These are phyloP conservation scores for Conops quadrifasciatus DNA, from an alignment of 2,888 invertebrate species.

Conservation along the genomic window DNA sequence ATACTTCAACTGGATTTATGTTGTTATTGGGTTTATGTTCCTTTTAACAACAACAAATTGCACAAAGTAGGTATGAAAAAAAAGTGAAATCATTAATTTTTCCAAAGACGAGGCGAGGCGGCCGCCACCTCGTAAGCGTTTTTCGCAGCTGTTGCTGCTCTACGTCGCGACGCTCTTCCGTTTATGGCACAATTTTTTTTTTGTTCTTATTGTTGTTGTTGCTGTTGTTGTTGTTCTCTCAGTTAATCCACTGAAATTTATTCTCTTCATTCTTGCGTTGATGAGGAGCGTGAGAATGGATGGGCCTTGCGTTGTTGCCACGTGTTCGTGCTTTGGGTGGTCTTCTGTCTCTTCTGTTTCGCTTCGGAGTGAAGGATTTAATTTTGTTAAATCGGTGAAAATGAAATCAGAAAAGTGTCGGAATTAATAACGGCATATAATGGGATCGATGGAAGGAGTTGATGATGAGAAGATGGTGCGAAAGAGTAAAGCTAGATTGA, in stretches of 20 bases:
- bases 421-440: constrained; percentile 21
- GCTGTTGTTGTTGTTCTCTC: not conserved
- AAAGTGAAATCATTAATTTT: not conserved
- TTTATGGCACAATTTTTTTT: not conserved
- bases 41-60: too few species aligned
- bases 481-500: not conserved
- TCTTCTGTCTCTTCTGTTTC: not conserved
- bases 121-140: not conserved
- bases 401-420: constrained; percentile 19
- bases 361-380: constrained; percentile 15
- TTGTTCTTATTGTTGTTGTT: not conserved
- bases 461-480: not conserved
- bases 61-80: too few species aligned
- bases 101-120: not conserved
- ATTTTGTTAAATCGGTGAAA: constrained; percentile 25
- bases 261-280: not conserved
- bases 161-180: not conserved
- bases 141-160: not conserved
- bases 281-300: constrained; percentile 4
- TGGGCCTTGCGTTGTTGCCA: not conserved
- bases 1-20: too few species aligned
- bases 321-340: too few species aligned
- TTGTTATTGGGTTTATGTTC: too few species aligned
- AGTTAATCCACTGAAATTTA: constrained; percentile 32
- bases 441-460: not conserved